Conservation (phyloP, 2,113 vertebrate species). For the Dicaeum eximium region DNA sequence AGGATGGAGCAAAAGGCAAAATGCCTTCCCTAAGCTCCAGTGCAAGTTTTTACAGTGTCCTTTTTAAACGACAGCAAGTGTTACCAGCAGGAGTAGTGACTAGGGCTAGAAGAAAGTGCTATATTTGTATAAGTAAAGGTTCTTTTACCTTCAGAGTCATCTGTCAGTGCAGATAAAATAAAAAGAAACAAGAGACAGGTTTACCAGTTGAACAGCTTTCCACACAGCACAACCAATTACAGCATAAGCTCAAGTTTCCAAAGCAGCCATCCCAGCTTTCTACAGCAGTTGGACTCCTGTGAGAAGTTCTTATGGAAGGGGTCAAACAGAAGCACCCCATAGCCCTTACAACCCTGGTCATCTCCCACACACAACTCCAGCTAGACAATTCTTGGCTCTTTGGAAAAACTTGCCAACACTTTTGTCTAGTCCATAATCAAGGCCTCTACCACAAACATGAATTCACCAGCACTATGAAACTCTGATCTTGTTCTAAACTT, state of each 20-base stretch:
- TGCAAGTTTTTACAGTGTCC: conserved; percentile 52
- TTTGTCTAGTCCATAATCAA: background rate
- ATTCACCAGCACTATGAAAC: background rate
- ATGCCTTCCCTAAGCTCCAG: background rate
- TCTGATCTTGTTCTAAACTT: background rate
- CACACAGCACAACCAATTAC: conserved; percentile 31
- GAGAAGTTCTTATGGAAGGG: accelerated
- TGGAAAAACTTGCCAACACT: background rate
- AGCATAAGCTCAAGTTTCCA: background rate
- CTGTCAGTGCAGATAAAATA: conserved; percentile 81
- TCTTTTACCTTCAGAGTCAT: conserved; percentile 97
- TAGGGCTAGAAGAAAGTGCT: conserved; percentile 39
- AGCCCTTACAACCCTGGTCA: background rate
- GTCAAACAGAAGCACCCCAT: accelerated
- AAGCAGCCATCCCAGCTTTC: background rate
- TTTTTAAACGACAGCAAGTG: conserved; percentile 19
- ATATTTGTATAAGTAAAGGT: conserved; percentile 71
- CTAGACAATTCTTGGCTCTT: background rate
- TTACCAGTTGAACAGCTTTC: conserved; percentile 51
- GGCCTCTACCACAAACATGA: background rate
- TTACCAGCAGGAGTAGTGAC: background rate
- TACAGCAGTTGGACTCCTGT: background rate
- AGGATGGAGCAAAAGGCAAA: accelerated
- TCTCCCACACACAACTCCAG: accelerated
- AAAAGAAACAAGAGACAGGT: conserved; percentile 61